Conservation (phyloP, 1,140 invertebrate genomes). For the Papilio xuthus region DNA sequence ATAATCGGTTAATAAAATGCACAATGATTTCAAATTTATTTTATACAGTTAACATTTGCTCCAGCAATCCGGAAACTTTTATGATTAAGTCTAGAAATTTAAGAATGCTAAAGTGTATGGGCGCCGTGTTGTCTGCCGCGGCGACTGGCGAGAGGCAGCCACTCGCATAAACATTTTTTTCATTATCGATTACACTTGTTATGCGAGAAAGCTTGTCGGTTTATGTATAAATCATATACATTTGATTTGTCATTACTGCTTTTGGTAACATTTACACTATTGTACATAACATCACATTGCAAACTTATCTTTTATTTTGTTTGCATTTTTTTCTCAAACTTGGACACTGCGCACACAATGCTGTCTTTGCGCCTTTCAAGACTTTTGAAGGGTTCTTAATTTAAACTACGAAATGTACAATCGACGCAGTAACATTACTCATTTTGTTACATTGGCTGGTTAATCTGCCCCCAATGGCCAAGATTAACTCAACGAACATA, state of each 20-base stretch:
- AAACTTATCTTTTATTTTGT: too few relatives aligned
- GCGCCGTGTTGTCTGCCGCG: conserved; percentile 12
- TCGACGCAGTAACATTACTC: background rate
- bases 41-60: background rate
- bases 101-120: background rate
- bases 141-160: background rate
- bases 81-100: background rate
- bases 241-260: too few relatives aligned
- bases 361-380: background rate
- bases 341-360: background rate
- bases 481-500: conserved; percentile 1
- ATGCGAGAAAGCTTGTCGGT: background rate
- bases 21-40: background rate
- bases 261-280: too few relatives aligned
- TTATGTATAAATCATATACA: background rate
- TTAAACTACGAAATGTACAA: background rate
- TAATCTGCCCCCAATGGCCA: background rate
- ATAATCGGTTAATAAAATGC: background rate
- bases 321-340: background rate
- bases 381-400: too few relatives aligned
- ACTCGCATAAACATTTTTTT: conserved; percentile 9
- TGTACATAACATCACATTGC: too few relatives aligned
- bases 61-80: background rate
- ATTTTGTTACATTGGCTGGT: background rate
- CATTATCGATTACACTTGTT: background rate